phyloP scores from a whole-genome alignment of 2,113 vertebrate species.

The Sylvilagus bachmani region DNA sequence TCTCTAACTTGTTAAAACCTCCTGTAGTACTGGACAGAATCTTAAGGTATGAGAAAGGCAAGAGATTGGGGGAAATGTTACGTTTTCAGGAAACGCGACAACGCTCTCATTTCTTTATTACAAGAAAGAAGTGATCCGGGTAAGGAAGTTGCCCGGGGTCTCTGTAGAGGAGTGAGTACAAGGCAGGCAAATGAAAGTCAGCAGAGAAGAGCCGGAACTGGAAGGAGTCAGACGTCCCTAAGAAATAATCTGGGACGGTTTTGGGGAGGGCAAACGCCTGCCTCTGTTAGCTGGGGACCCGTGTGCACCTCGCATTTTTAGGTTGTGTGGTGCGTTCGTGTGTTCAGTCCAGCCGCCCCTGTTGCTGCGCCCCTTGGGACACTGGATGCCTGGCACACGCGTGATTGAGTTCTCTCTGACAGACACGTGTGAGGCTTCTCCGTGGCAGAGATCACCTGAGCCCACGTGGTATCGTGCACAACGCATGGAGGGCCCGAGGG shows the following conservation, averaged over 20 bases:
- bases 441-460: too few relatives aligned
- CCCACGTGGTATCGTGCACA: neutral
- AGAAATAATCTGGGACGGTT: too few relatives aligned
- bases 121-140: neutral
- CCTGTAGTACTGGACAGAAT: neutral
- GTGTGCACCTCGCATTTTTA: neutral
- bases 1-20: neutral
- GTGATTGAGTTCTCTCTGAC: neutral
- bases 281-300: neutral
- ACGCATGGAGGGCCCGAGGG: neutral
- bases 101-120: neutral
- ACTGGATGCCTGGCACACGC: too few relatives aligned
- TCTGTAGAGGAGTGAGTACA: neutral
- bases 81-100: neutral
- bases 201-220: neutral
- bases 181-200: neutral
- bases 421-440: neutral
- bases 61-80: neutral
- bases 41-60: neutral
- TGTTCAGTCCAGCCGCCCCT: neutral
- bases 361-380: neutral
- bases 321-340: neutral
- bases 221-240: neutral
- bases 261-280: fast-evolving
- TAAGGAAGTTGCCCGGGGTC: neutral